Evolutionary conservation across 2,113 vertebrate genomes (phyloP), one percentile per base, ranked within the genome.

Genomic region (Tetrax tetrax): DNA sequence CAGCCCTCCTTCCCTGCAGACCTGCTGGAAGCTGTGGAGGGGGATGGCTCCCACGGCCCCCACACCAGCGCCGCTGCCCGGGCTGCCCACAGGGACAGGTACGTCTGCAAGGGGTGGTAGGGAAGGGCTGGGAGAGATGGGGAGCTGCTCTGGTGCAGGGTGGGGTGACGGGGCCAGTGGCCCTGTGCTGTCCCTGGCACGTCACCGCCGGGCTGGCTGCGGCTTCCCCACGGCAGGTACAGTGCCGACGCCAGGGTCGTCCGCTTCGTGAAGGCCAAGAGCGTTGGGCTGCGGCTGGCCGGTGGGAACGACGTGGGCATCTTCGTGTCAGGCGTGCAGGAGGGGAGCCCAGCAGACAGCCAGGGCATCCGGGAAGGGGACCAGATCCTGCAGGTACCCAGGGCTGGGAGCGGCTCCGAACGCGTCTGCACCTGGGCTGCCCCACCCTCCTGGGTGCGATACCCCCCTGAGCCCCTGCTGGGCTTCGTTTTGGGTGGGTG

Each of bases 251-350:
- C 98, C 17, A 98, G 98, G 19, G 86, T 95, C 0, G 98, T 99
- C 77, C 87, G 69, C 33, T 99, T 99, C 27, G 50, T 97, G 82
- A 99, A 99, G 93, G 99, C 98, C 70, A 95, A 96, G 77, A 99
- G 96, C 6, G 90, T 99, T 1, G 99, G 99, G 33, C 97, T 99
- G 72, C 98, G 98, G 66, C 98, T 99, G 43, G 98, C 99, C 0
- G 99, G 99, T 0, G 99, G 99, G 29, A 99, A 99, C 0, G 98
- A 99, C 1, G 98, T 99, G 12, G 99, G 99, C 43, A 99, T 99
- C 97, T 99, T 99, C 13, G 99, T 99, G 21, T 98, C 99, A 0
- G 98, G 98, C 0, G 99, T 99, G 86, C 99, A 99, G 93, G 98
- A 98, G 7, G 99, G 98, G 87, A 99, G 99, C 95, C 98, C 98